These are phyloP conservation scores for Oryzias curvinotus DNA, from an alignment of 2,113 vertebrate species.

Conservation along the genomic window DNA sequence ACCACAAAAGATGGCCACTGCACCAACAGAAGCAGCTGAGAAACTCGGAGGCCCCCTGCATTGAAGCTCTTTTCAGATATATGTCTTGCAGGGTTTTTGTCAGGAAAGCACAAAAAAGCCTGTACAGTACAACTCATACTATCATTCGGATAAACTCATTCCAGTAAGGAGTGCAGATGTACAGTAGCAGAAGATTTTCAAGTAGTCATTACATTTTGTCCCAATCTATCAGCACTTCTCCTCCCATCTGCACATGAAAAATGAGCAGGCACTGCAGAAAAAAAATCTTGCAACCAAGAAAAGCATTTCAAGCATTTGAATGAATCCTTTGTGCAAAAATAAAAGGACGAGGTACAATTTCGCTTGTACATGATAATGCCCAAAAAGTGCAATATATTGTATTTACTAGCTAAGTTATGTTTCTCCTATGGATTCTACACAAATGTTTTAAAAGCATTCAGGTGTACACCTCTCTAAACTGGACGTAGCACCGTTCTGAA, in stretches of 20 bases:
- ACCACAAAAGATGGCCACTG: constrained; percentile 55
- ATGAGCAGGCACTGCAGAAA: constrained; percentile 27
- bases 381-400: constrained; percentile 22
- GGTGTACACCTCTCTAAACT: constrained; percentile 28
- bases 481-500: constrained; percentile 33
- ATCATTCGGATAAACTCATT: constrained; percentile 39
- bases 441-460: constrained; percentile 33
- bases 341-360: constrained; percentile 34
- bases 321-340: constrained; percentile 54
- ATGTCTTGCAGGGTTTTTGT: constrained; percentile 32
- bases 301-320: constrained; percentile 26
- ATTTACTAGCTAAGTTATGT: constrained; percentile 20
- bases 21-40: constrained; percentile 53
- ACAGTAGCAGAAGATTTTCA: constrained; percentile 62
- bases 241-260: constrained; percentile 27
- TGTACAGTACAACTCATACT: constrained; percentile 44
- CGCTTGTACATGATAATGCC: constrained; percentile 44
- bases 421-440: constrained; percentile 13
- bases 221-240: constrained; percentile 41
- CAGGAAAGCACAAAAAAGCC: constrained; percentile 23
- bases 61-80: constrained; percentile 31
- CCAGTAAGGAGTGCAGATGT: constrained; percentile 43
- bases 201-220: constrained; percentile 52
- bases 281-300: constrained; percentile 13
- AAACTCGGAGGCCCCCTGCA: constrained; percentile 59